Evolutionary conservation across 2,888 invertebrate species (phyloP), one percentile per base, ranked within the genome.

Genomic region (Muscina levida): DNA sequence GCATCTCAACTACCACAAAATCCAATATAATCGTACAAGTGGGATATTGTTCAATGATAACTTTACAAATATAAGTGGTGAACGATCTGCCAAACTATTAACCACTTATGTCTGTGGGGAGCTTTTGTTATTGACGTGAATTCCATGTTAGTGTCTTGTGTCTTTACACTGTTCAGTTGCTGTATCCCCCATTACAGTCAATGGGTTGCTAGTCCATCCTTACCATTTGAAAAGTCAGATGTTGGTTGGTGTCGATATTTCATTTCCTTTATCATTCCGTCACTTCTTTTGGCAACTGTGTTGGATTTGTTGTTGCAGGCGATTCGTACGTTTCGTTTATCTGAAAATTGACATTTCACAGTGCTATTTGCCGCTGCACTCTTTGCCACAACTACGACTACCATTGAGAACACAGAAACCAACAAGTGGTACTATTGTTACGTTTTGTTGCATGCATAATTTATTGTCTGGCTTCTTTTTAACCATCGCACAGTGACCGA

Each of bases 81-180:
- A 76, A 51, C 65, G 70, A 72, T 66, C 48, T 66, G 57, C 66
- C 66, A 66, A 26, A 59, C 46, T 59, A 67, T 57, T 51, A 66
- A 42, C 48, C 24, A 17, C 24, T 67, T 67, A 37, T 71, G 56
- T 70, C 37, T 44, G n/a, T n/a, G 56, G 19, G 48, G 48, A 67
- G 31, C 19, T 17, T 44, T 13, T 44, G 22, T 44, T 53, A 51
- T 57, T 48, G 48, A 48, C 48, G n/a, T 48, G 48, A 48, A 44
- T 56, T 71, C 15, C 24, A 44, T 37, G n/a, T 19, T 10, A 56
- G 53, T 70, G 48, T 15, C 15, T 19, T 48, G n/a, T 57, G 22
- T 37, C 65, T 15, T 42, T 24, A 4, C 19, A 37, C 8, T 15
- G 11, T 26, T 65, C 56, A 15, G 4, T 11, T 37, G 1, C 24